A percentile compares a stretch with the other conserved stretches of the same genome.
These are phyloP conservation scores for Drosophila putrida DNA, from an alignment of 2,888 invertebrate genomes.

Conservation along the genomic window DNA sequence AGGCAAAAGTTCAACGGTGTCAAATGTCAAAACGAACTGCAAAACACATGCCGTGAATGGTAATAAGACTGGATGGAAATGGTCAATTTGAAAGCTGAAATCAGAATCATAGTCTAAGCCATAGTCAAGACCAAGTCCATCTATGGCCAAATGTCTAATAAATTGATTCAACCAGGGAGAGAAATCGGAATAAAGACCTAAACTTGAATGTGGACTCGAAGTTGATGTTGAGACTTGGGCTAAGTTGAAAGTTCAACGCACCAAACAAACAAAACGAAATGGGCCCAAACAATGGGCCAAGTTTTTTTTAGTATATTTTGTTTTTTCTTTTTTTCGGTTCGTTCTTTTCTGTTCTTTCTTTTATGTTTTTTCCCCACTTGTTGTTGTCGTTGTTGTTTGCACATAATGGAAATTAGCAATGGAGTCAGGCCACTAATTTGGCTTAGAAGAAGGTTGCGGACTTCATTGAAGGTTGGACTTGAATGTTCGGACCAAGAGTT, in stretches of 20 bases:
- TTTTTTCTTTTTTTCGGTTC: constrained; percentile 20
- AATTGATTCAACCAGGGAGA: constrained; percentile 55
- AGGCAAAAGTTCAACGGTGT: constrained; percentile 46
- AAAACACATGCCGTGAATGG: constrained; percentile 52
- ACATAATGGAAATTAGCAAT: constrained; percentile 62
- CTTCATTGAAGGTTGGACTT: too few species aligned
- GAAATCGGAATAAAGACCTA: constrained; percentile 43
- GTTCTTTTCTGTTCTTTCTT: constrained; percentile 2
- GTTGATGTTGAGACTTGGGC: constrained; percentile 15
- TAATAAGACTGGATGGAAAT: constrained; percentile 36
- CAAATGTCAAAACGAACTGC: constrained; percentile 54
- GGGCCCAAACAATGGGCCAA: constrained; percentile 30
- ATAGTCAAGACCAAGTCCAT: constrained; percentile 7
- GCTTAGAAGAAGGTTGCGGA: constrained; percentile 44
- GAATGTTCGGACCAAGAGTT: constrained; percentile 30
- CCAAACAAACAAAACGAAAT: constrained; percentile 35
- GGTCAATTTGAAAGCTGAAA: constrained; percentile 26
- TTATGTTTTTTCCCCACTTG: constrained; percentile 20
- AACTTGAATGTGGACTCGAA: constrained; percentile 11
- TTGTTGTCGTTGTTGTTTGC: constrained; percentile 17
- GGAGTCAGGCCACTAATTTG: constrained; percentile 54
- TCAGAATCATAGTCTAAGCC: constrained; percentile 14
- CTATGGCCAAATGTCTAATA: constrained; percentile 52
- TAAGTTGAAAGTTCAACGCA: constrained; percentile 76
- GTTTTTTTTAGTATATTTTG: constrained; percentile 13